phyloP scores from a whole-genome alignment of 2,797 vertebrate genomes.

The Eurystomus glaucurus region DNA sequence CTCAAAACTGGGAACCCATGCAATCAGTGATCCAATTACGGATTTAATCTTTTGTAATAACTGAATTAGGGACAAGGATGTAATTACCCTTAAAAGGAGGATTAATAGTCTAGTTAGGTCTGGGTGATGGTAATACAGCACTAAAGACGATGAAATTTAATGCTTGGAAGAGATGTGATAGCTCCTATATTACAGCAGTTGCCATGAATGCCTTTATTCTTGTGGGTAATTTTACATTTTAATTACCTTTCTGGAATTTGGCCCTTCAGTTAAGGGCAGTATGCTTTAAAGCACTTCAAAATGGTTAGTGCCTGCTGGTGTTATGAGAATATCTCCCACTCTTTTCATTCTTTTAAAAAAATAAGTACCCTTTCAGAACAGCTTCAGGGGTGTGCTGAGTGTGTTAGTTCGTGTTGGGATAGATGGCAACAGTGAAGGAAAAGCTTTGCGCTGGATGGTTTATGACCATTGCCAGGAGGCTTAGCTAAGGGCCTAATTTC shows the following conservation, averaged over 20 bases:
- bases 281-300: constrained; percentile 12
- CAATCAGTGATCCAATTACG: background rate
- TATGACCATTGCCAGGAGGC: background rate
- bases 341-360: background rate
- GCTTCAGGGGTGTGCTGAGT: background rate
- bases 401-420: background rate
- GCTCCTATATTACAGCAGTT: background rate
- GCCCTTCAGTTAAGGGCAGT: background rate
- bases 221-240: background rate
- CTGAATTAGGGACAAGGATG: constrained; percentile 29
- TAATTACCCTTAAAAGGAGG: constrained; percentile 10
- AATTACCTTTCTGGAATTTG: background rate
- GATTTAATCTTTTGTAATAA: constrained; percentile 43
- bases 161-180: background rate
- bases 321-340: background rate
- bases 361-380: background rate
- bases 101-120: background rate
- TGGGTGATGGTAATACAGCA: background rate
- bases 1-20: background rate
- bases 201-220: background rate
- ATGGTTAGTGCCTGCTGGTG: background rate
- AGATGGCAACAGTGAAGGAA: background rate
- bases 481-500: background rate
- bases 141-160: background rate
- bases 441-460: background rate